These are phyloP conservation scores for Tipula helvola DNA, from an alignment of 2,888 invertebrate genomes.

Conservation along the genomic window DNA sequence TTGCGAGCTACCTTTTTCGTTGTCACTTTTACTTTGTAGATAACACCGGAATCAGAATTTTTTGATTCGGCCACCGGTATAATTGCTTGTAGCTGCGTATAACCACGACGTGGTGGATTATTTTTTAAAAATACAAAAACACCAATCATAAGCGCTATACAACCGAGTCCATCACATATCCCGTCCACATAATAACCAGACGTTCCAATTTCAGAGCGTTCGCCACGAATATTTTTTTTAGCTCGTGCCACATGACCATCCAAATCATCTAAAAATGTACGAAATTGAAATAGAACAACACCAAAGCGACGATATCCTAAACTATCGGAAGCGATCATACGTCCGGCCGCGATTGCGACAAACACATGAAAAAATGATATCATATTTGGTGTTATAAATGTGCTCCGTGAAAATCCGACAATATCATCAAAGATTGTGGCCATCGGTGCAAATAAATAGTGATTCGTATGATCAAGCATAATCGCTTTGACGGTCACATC, in stretches of 20 bases:
- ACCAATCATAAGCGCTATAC: conserved; percentile 56
- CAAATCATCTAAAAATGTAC: conserved; percentile 73
- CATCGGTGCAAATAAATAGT: conserved; percentile 68
- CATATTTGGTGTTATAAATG: conserved; percentile 66
- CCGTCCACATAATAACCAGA: conserved; percentile 75
- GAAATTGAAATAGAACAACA: conserved; percentile 62
- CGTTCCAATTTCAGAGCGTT: conserved; percentile 67
- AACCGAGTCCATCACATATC: conserved; percentile 66
- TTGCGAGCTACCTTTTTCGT: conserved; percentile 53
- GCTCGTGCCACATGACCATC: conserved; percentile 78
- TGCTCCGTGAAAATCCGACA: conserved; percentile 46
- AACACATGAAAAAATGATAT: conserved; percentile 71
- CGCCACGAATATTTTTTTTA: conserved; percentile 60
- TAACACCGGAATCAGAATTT: conserved; percentile 40
- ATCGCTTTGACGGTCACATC: conserved; percentile 73
- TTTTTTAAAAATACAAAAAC: conserved; percentile 54
- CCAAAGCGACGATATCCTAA: conserved; percentile 58
- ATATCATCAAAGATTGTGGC: conserved; percentile 59
- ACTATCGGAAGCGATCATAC: conserved; percentile 59
- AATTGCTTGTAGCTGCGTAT: conserved; percentile 50
- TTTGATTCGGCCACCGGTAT: conserved; percentile 37
- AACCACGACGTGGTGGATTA: conserved; percentile 61
- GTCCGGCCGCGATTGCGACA: conserved; percentile 60
- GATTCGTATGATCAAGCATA: conserved; percentile 71
- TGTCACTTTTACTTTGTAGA: conserved; percentile 54